A percentile compares a stretch with the other conserved stretches of the same genome.
phyloP scores from a whole-genome alignment of 1,140 invertebrate genomes.

The Sminthurides bifidus region DNA sequence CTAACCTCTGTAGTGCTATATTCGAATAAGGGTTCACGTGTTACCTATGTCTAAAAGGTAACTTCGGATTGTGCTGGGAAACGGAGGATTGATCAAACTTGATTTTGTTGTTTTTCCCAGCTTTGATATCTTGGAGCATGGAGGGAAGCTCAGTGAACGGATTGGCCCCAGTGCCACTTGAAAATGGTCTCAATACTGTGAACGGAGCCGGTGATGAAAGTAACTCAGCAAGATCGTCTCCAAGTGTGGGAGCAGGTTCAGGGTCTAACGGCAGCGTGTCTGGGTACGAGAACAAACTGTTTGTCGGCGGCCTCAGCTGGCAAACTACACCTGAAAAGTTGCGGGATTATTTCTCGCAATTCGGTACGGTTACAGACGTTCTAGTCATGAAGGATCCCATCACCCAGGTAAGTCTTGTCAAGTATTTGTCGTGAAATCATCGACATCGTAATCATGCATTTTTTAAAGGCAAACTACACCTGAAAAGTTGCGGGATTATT shows the following conservation, averaged over 20 bases:
- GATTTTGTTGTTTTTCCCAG: conserved; percentile 15
- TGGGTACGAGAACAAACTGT: conserved; percentile 50
- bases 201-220: conserved; percentile 40
- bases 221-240: conserved; percentile 34
- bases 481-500: conserved; percentile 78
- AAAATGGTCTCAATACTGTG: conserved; percentile 24
- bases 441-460: too few relatives aligned
- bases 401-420: conserved; percentile 85
- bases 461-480: conserved; percentile 85
- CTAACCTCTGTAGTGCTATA: too few relatives aligned
- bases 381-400: conserved; percentile 89
- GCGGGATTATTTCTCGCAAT: conserved; percentile 80
- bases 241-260: conserved; percentile 35
- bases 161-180: conserved; percentile 27
- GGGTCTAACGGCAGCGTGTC: conserved; percentile 60
- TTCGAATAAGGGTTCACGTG: too few relatives aligned
- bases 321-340: conserved; percentile 82
- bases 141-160: conserved; percentile 25
- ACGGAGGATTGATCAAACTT: conserved; percentile 14
- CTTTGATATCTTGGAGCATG: conserved; percentile 11
- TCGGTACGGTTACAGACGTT: conserved; percentile 79
- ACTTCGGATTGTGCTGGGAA: conserved; percentile 2
- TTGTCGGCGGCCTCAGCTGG: conserved; percentile 81
- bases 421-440: too few relatives aligned
- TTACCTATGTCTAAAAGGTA: conserved; percentile 9